Evolutionary conservation across 2,888 invertebrate genomes (phyloP).

Genomic region (Xestia sexstrigata): DNA sequence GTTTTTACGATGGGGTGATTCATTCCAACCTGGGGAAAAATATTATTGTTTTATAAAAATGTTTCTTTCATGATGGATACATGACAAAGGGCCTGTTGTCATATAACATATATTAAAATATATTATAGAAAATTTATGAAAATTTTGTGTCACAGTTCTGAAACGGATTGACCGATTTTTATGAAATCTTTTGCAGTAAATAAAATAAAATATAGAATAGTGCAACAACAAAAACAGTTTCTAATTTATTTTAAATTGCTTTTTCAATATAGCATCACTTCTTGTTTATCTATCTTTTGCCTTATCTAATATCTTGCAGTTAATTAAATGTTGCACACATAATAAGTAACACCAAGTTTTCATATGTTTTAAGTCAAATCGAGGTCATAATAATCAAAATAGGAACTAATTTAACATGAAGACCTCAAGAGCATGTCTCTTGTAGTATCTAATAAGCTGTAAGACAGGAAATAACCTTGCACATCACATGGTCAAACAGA

Average conservation of each 20-base stretch:
- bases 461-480: slow-evolving; percentile 74
- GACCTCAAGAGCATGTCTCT: slow-evolving; percentile 43
- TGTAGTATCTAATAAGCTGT: slow-evolving; percentile 31
- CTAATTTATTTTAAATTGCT: background rate
- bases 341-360: no score
- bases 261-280: background rate
- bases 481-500: slow-evolving; percentile 63
- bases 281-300: slow-evolving; percentile 4
- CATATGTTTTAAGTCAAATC: slow-evolving; percentile 4
- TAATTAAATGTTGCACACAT: background rate
- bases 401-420: slow-evolving; percentile 13
- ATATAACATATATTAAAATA: background rate
- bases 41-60: background rate
- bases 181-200: background rate
- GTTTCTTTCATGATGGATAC: background rate
- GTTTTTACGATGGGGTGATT: slow-evolving; percentile 97
- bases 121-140: no score
- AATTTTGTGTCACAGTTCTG: no score
- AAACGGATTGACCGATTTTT: no score
- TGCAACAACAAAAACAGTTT: no score
- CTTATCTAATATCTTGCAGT: slow-evolving; percentile 36
- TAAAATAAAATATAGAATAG: background rate
- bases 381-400: slow-evolving; percentile 1
- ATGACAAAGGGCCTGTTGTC: background rate
- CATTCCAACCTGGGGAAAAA: slow-evolving; percentile 92